These are phyloP conservation scores for Morus bassanus DNA, from an alignment of 2,797 vertebrate species.

Conservation along the genomic window DNA sequence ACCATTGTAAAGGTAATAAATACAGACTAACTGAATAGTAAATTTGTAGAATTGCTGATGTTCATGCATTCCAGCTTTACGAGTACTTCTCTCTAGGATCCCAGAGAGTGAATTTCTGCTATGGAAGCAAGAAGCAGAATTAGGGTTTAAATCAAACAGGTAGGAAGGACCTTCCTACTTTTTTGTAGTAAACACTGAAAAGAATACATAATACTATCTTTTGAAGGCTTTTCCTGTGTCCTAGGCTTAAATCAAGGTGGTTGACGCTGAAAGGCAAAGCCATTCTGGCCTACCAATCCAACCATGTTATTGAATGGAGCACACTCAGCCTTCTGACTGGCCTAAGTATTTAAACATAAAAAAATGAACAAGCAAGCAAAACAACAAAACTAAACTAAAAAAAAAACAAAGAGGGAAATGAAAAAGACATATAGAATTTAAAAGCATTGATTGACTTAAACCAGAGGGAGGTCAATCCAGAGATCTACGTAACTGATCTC, in stretches of 20 bases:
- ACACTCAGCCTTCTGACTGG: background rate
- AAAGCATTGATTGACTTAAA: background rate
- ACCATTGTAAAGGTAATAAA: background rate
- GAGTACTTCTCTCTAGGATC: background rate
- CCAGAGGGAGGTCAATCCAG: background rate
- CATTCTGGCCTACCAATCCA: background rate
- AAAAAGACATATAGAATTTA: background rate
- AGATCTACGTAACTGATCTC: background rate
- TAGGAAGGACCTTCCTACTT: background rate
- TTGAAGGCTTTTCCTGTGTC: background rate
- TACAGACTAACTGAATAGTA: background rate
- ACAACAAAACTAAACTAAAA: background rate
- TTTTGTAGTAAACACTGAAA: background rate
- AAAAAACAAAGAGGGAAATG: background rate
- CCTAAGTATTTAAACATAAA: background rate
- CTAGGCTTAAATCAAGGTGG: background rate
- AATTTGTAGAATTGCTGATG: background rate
- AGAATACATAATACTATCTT: background rate
- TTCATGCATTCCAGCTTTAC: background rate
- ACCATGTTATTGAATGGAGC: fast-evolving
- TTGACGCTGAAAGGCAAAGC: background rate
- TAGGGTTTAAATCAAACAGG: background rate
- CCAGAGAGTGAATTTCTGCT: background rate
- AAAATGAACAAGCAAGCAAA: background rate
- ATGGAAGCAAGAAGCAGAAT: background rate